Percentiles rank a stretch among this genome's conserved stretches.
Conservation (phyloP, 2,113 vertebrate genomes). For the Crotalus viridis region DNA sequence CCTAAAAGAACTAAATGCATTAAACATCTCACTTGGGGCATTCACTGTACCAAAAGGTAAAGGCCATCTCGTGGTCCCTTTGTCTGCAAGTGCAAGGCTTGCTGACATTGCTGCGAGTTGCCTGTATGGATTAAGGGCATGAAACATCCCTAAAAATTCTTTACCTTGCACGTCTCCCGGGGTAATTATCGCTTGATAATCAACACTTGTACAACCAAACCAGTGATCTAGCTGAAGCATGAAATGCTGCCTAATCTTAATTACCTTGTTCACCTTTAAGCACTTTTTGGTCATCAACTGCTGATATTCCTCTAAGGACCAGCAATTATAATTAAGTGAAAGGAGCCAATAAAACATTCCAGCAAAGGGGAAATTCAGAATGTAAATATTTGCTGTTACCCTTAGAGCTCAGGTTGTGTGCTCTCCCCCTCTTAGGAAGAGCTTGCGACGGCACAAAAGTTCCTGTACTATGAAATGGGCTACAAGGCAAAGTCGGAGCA, state of each 20-base stretch:
- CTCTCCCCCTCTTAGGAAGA: slow-evolving; percentile 75
- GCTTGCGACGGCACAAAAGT: slow-evolving; percentile 82
- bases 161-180: slow-evolving; percentile 29
- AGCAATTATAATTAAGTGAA: slow-evolving; percentile 36
- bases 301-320: slow-evolving; percentile 28
- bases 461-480: slow-evolving; percentile 95
- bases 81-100: background rate
- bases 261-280: slow-evolving; percentile 12
- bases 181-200: slow-evolving; percentile 34
- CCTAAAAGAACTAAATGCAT: background rate
- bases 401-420: slow-evolving; percentile 20
- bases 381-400: slow-evolving; percentile 9
- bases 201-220: slow-evolving; percentile 27
- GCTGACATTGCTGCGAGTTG: accelerated
- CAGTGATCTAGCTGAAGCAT: slow-evolving; percentile 33
- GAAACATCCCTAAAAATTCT: background rate
- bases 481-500: slow-evolving; percentile 94
- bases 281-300: slow-evolving; percentile 18
- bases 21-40: background rate
- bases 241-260: slow-evolving; percentile 8
- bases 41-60: slow-evolving; percentile 1
- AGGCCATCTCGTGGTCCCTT: background rate
- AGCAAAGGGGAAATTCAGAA: slow-evolving; percentile 1
- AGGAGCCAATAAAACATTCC: slow-evolving; percentile 46
- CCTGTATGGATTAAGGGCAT: background rate